These are phyloP conservation scores for Eriosoma lanigerum DNA, from an alignment of 1,140 invertebrate genomes.

Conservation along the genomic window DNA sequence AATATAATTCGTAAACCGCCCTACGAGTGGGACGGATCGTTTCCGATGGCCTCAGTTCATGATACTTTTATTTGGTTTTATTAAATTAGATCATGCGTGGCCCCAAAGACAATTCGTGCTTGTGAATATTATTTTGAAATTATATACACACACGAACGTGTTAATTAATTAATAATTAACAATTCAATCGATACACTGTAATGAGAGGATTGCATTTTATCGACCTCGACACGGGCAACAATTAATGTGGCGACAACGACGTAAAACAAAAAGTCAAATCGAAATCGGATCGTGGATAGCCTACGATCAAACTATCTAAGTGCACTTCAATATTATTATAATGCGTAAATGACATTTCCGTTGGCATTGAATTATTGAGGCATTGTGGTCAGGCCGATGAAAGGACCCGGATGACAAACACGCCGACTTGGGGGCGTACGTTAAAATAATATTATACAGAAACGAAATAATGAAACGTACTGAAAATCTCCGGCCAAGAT, in stretches of 20 bases:
- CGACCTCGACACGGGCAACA: slow-evolving; percentile 18
- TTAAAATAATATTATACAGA: not conserved
- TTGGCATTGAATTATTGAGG: slow-evolving; percentile 23
- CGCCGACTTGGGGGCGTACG: not conserved
- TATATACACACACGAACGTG: not conserved
- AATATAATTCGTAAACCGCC: slow-evolving; percentile 10
- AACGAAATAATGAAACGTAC: slow-evolving; percentile 5
- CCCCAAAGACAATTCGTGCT: not conserved
- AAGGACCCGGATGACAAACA: slow-evolving; percentile 17
- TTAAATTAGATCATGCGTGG: slow-evolving; percentile 7
- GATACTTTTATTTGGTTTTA: slow-evolving; percentile 11
- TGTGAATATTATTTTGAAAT: not conserved
- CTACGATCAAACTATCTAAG: not conserved
- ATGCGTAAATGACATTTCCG: not conserved
- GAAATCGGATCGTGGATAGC: not conserved
- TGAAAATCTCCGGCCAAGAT: not conserved
- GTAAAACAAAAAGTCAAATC: not conserved
- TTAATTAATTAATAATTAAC: slow-evolving; percentile 33
- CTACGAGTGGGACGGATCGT: slow-evolving; percentile 8
- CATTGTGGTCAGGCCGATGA: slow-evolving; percentile 25
- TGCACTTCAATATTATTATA: not conserved
- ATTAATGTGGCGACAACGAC: not conserved
- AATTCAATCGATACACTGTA: slow-evolving; percentile 12
- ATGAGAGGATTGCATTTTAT: not conserved
- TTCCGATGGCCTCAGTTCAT: slow-evolving; percentile 3